phyloP scores from a whole-genome alignment of 2,113 vertebrate species.

The Periophthalmus modestus region DNA sequence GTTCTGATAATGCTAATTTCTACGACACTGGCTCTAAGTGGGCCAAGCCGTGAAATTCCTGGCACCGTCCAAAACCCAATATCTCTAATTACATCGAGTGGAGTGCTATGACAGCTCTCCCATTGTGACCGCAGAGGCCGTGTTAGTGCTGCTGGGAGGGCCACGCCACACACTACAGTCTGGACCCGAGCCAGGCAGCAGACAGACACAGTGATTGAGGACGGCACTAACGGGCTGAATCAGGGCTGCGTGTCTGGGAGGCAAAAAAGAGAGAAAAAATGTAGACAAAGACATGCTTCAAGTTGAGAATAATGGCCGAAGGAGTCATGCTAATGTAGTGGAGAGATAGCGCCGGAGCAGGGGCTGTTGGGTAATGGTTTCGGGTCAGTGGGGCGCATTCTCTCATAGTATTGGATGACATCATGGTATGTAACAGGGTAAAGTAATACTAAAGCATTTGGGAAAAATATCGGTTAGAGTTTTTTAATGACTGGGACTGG shows the following conservation, averaged over 20 bases:
- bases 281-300: slow-evolving; percentile 69
- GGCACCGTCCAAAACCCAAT: slow-evolving; percentile 16
- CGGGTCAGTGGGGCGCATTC: slow-evolving; percentile 78
- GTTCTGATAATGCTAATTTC: neutral
- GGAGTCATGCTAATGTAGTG: slow-evolving; percentile 66
- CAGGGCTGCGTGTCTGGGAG: slow-evolving; percentile 24
- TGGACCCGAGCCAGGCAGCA: slow-evolving; percentile 54
- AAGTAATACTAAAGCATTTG: neutral
- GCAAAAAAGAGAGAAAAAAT: neutral
- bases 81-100: slow-evolving; percentile 23
- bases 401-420: slow-evolving; percentile 75
- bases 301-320: slow-evolving; percentile 28
- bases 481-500: too few species aligned
- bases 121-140: slow-evolving; percentile 25
- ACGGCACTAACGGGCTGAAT: slow-evolving; percentile 38
- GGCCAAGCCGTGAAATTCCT: slow-evolving; percentile 4
- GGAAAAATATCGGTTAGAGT: too few species aligned
- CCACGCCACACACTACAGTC: slow-evolving; percentile 11
- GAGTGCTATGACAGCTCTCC: slow-evolving; percentile 29
- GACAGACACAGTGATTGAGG: slow-evolving; percentile 68
- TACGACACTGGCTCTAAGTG: neutral
- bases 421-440: slow-evolving; percentile 43
- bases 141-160: slow-evolving; percentile 14
- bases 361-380: slow-evolving; percentile 55
- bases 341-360: slow-evolving; percentile 41